A percentile compares a stretch with the other conserved stretches of the same genome.
Conservation (phyloP, 2,113 vertebrate species). For the Edolisoma coerulescens region DNA sequence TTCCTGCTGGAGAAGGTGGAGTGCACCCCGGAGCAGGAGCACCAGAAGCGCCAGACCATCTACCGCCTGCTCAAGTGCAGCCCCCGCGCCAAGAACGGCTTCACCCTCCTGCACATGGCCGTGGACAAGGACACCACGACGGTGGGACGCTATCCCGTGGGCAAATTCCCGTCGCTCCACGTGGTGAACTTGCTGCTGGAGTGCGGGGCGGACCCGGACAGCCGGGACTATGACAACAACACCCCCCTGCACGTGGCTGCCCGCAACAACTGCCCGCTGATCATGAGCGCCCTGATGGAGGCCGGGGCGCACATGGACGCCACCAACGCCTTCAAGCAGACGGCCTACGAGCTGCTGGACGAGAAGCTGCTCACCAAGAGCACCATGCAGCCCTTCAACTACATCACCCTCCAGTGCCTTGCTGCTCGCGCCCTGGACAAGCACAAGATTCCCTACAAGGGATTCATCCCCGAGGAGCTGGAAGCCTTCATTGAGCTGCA, state of each 20-base stretch:
- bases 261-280: conserved; percentile 82
- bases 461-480: conserved; percentile 91
- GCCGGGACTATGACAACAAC: conserved; percentile 93
- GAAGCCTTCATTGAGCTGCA: conserved; percentile 95
- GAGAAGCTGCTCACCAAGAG: conserved; percentile 84
- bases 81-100: conserved; percentile 84
- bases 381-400: conserved; percentile 86
- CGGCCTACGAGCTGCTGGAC: conserved; percentile 87
- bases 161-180: conserved; percentile 87
- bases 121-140: conserved; percentile 91
- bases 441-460: conserved; percentile 93
- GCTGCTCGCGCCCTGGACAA: conserved; percentile 88
- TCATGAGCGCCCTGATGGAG: conserved; percentile 86
- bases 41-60: conserved; percentile 88
- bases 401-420: conserved; percentile 94
- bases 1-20: conserved; percentile 91
- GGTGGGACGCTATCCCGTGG: conserved; percentile 92
- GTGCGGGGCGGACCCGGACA: conserved; percentile 89
- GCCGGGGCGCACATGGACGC: conserved; percentile 90
- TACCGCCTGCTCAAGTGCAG: conserved; percentile 91
- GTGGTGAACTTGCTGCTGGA: conserved; percentile 86
- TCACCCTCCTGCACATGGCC: conserved; percentile 91
- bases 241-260: conserved; percentile 88
- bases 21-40: conserved; percentile 84
- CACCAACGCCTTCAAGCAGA: conserved; percentile 89